phyloP scores from a whole-genome alignment of 2,888 invertebrate genomes.

The Sminthurinus aureus region DNA sequence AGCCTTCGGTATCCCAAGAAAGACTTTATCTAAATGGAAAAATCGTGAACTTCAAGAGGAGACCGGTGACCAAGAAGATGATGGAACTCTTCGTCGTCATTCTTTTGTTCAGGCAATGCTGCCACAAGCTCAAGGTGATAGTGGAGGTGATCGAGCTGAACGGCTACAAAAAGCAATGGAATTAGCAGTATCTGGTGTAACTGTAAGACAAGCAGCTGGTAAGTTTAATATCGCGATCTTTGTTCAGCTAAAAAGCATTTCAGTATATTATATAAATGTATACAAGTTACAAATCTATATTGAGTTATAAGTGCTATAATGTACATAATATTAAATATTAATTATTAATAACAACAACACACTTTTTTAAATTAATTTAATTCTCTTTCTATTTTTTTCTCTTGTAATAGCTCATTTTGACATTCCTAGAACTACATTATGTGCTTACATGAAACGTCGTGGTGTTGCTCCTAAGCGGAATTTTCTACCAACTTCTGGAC shows the following conservation, averaged over 20 bases:
- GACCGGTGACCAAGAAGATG: constrained; percentile 31
- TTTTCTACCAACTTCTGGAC: constrained; percentile 30
- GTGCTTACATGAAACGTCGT: constrained; percentile 72
- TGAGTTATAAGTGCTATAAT: too few relatives aligned
- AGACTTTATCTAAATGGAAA: constrained; percentile 59
- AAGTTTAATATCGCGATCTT: background rate
- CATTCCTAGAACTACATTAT: constrained; percentile 69
- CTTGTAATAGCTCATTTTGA: constrained; percentile 66
- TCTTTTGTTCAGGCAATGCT: background rate
- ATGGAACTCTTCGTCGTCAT: constrained; percentile 18
- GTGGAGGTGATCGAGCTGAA: constrained; percentile 55
- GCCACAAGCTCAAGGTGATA: constrained; percentile 25
- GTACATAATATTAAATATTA: too few relatives aligned
- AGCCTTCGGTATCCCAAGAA: constrained; percentile 56
- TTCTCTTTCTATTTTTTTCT: too few relatives aligned
- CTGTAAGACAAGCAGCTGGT: constrained; percentile 69
- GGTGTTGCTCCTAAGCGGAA: constrained; percentile 50
- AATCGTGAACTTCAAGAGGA: constrained; percentile 43
- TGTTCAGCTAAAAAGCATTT: too few relatives aligned
- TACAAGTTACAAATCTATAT: too few relatives aligned
- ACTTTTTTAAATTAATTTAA: too few relatives aligned
- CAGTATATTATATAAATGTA: too few relatives aligned
- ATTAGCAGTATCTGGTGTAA: constrained; percentile 65
- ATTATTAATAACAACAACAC: too few relatives aligned
- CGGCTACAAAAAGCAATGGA: constrained; percentile 58